Evolutionary conservation across 37 sponge, comb jelly and placozoan genomes (phyloP).

Genomic region (Diacarnus erythraeanus): DNA sequence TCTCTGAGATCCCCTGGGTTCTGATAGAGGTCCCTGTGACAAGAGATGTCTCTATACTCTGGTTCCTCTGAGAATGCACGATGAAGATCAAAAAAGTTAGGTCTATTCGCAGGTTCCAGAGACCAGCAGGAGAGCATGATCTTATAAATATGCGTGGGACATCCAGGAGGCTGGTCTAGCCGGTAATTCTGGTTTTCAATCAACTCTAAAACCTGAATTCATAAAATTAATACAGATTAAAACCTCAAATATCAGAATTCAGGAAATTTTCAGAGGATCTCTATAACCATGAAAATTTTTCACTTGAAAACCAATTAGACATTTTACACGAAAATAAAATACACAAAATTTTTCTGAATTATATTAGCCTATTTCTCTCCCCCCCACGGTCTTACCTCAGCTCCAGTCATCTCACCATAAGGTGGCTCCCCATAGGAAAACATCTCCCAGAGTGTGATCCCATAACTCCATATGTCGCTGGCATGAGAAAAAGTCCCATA

Average conservation of each 20-base stretch:
- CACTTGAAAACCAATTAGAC: too few species aligned
- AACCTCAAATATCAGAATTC: neutral
- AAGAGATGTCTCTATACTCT: constrained; percentile 65
- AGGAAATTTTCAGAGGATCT: too few species aligned
- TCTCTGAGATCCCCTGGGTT: constrained; percentile 38
- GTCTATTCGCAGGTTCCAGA: constrained; percentile 73
- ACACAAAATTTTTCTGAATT: too few species aligned
- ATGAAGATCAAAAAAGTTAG: constrained; percentile 79
- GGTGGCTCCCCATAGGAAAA: constrained; percentile 94
- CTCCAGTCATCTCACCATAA: constrained; percentile 91
- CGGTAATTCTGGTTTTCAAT: constrained; percentile 81
- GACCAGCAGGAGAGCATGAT: constrained; percentile 92
- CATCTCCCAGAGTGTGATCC: constrained; percentile 98
- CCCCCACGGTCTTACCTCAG: constrained; percentile 80
- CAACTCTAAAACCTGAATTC: constrained; percentile 68
- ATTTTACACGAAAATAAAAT: too few species aligned
- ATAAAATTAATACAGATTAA: neutral
- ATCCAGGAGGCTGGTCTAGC: constrained; percentile 58
- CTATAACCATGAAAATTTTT: too few species aligned
- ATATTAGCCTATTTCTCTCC: too few species aligned
- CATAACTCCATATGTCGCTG: constrained; percentile 99
- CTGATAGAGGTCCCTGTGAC: constrained; percentile 75
- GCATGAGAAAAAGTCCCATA: constrained; percentile 91
- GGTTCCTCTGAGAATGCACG: constrained; percentile 51
- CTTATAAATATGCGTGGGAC: constrained; percentile 74